Evolutionary conservation across 64 coral and sea anemone genomes (phyloP), one percentile per base, ranked within the genome.

Genomic region (Stylophora pistillata): DNA sequence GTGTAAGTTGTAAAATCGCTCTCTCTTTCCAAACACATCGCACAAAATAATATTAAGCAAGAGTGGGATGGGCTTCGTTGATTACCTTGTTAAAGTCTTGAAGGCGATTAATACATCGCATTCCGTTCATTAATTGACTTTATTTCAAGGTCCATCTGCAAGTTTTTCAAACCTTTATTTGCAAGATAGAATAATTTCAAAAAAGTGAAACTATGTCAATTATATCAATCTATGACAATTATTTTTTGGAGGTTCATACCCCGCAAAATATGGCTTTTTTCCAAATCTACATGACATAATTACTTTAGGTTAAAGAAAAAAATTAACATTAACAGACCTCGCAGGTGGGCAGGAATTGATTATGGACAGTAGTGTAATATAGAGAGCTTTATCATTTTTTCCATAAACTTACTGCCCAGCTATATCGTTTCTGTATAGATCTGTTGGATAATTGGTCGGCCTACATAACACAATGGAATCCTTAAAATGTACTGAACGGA

Each of bases 131-230:
- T 47, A 47, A 76, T 84, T 69, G 62, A 53, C 23, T 68, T 69
- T 84, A 70, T 52, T 84, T 69, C 15, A 23, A 32, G 65, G 53
- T n/a, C 32, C 28, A 84, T 84, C 33, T 84, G 37, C 53, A 25
- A 70, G 53, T 69, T 84, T 64, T 7, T 53, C 31, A 12, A 25
- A 20, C 18, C 53, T 13, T 65, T 55, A 64, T 76, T 37, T 53
- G 21, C 1, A 54, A 28, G 80, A 27, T 62, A 63, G 41, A 65
- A 70, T 70, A 84, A 84, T 84, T 84, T 70, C n/a, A 63, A 53
- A 84, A n/a, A 64, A 30, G 80, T n/a, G 66, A 66, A 70, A 69
- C 77, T 3, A 84, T 84, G n/a, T 84, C 34, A 84, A 84, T 84
- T 84, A 84, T 41, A 63, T 63, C 47, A 31, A 70, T 63, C 69